Evolutionary conservation across 2,113 vertebrate species (phyloP).

Genomic region (Nipponia nippon): DNA sequence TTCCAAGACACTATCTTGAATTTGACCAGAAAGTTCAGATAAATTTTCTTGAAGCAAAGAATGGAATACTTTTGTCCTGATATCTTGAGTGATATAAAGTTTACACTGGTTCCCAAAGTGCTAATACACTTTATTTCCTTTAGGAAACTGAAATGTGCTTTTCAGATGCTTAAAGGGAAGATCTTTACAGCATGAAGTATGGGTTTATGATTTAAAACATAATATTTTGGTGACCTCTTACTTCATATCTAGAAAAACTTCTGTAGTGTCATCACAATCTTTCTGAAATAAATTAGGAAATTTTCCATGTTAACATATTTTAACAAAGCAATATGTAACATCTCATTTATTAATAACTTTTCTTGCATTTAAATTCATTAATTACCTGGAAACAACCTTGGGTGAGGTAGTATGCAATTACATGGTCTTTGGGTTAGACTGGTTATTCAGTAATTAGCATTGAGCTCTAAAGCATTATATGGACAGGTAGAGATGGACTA

Average conservation of each 20-base stretch:
- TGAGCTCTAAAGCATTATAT: neutral
- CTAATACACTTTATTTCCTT: neutral
- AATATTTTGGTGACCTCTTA: neutral
- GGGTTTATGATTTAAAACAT: neutral
- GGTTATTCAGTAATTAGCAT: neutral
- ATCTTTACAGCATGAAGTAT: neutral
- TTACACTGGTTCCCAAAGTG: neutral
- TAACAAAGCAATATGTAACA: neutral
- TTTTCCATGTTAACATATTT: neutral
- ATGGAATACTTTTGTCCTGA: neutral
- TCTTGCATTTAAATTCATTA: neutral
- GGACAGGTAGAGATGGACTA: neutral
- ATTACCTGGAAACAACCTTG: neutral
- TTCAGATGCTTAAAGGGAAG: neutral
- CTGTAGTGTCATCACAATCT: neutral
- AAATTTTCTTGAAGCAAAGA: conserved; percentile 31
- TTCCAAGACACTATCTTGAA: neutral
- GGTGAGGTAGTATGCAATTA: neutral
- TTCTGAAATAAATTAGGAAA: neutral
- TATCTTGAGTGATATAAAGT: neutral
- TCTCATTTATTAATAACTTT: neutral
- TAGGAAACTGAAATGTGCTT: neutral
- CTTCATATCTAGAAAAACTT: neutral
- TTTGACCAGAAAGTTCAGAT: conserved; percentile 13
- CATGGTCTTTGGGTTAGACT: neutral